Conservation (phyloP, 2,113 vertebrate species). For the Crotophaga sulcirostris region DNA sequence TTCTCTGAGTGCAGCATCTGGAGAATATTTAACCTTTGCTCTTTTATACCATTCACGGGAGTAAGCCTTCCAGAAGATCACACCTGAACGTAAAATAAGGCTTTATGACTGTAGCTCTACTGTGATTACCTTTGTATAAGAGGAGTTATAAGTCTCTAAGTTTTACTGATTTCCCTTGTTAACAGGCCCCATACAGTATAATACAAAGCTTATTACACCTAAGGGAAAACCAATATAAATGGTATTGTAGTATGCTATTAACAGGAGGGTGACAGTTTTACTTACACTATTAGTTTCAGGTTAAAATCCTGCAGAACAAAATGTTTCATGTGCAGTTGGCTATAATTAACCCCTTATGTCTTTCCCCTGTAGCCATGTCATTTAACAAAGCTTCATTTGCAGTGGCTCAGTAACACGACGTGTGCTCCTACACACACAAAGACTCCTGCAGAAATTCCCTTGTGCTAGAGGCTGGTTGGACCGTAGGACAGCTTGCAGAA, state of each 20-base stretch:
- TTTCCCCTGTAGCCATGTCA: neutral
- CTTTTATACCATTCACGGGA: neutral
- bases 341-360: constrained; percentile 31
- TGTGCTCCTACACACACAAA: neutral
- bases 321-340: constrained; percentile 7
- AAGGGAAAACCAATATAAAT: constrained; percentile 33
- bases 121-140: constrained; percentile 22
- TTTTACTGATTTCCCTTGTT: constrained; percentile 37
- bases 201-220: constrained; percentile 23
- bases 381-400: neutral
- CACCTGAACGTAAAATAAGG: neutral
- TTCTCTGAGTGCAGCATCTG: neutral
- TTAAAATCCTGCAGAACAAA: constrained; percentile 22
- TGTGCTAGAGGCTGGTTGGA: neutral
- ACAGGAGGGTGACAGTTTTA: constrained; percentile 24
- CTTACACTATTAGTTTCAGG: constrained; percentile 28
- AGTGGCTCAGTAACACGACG: neutral
- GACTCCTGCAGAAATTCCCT: neutral
- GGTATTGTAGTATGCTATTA: constrained; percentile 10
- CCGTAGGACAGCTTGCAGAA: neutral
- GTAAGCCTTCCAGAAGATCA: neutral
- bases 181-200: neutral
- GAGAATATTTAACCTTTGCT: neutral
- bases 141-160: constrained; percentile 1
- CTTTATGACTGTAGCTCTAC: neutral